Base-by-base conservation (phyloP, 2,888 invertebrate species). In the Phrixothrix hirtus region DNA sequence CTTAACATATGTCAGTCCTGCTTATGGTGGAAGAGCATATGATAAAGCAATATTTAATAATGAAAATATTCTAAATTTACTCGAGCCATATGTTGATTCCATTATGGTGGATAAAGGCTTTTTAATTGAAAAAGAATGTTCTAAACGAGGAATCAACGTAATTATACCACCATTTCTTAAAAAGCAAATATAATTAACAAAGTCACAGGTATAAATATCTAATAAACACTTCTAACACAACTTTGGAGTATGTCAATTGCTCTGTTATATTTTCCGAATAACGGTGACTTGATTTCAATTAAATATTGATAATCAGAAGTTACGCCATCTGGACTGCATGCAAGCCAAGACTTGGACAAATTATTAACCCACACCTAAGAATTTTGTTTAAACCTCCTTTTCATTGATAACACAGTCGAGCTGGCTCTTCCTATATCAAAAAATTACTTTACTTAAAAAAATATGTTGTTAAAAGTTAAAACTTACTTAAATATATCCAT, bases 71-170 rank as follows among this genome's bases (percentile, higher is more conserved):
- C 3, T 37, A 10, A 11, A 37, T 12, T 11, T 25, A 2, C 12
- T 37, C 1, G 5, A 3, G 7, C 37, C 25, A 7, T 21, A 37
- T 21, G 2, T 15, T n/a, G 37, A 37, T 26, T 7, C 3, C 1
- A 25, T 37, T 7, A 37, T 37, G 25, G 37, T 37, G n/a, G n/a
- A n/a, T n/a, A n/a, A n/a, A n/a, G n/a, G n/a, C n/a, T n/a, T n/a
- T n/a, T n/a, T n/a, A n/a, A 37, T 37, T 25, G 27, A 37, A 14
- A 11, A 37, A 13, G 25, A 37, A 26, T 37, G 37, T 25, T 2
- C 1, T 11, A 25, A 21, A 26, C 5, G 2, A 12, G 21, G 21
- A 6, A 37, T 37, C 2, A 3, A 10, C 3, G 5, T 37, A 10
- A 25, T 37, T 7, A 2, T 11, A 25, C 37, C 37, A 13, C 37